Evolutionary conservation across 2,888 invertebrate species (phyloP), one percentile per base, ranked within the genome.

Genomic region (Pogonocherus hispidulus): DNA sequence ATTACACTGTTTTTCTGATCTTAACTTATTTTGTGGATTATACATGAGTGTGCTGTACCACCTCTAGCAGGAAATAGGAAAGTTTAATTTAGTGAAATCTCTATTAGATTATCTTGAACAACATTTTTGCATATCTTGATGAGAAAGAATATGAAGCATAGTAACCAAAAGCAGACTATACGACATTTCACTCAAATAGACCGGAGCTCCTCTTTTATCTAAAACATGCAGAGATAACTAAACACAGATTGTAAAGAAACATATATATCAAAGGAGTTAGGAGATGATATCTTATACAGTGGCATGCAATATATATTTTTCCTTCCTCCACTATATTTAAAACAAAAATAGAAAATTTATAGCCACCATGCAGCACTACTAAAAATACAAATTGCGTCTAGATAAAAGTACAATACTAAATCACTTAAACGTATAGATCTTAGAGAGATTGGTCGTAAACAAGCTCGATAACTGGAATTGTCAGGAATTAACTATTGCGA

Each of bases 401-500:
- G 23, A 46, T 57, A 57, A 46, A 41, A 57, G 16, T 14, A 57
- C 18, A 11, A 37, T 32, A 57, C 23, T 57, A 46, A 57, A 46
- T 57, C 46, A 57, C 44, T 57, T 46, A 46, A 41, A 57, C 27
- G 44, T 6, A 16, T n/a, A 57, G 46, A 57, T 44, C n/a, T 19
- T 18, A 11, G 18, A 3, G 9, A 18, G 19, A 54, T 72, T 66
- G 69, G 57, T 59, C 66, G 63, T 74, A 74, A 74, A 76, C 74
- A 73, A 67, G 69, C 63, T 67, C 63, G 72, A 69, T 70, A 66
- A 69, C 70, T 70, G 67, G 67, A 62, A 57, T 64, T 70, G 63
- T 57, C 60, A 74, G 69, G 69, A 74, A 74, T 71, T 74, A 64
- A 69, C 68, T 63, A 73, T 72, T 67, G 66, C 63, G 75, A 72